A percentile compares a stretch with the other conserved stretches of the same genome.
phyloP scores from a whole-genome alignment of 1,140 invertebrate genomes.

The Hesperophylax magnus region DNA sequence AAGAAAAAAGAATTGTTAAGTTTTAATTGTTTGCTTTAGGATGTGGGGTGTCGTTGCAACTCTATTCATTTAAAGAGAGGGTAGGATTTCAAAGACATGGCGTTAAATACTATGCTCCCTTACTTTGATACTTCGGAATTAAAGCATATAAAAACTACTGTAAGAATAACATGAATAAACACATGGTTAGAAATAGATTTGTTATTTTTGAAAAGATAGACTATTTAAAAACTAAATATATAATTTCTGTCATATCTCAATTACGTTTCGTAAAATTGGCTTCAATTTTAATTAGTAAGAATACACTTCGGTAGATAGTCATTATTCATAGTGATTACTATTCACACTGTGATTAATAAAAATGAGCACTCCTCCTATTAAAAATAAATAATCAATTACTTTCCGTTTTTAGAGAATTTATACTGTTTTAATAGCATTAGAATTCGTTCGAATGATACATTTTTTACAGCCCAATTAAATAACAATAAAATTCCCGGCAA shows the following conservation, averaged over 20 bases:
- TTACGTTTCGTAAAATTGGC: too few relatives aligned
- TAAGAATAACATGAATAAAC: background rate
- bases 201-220: too few relatives aligned
- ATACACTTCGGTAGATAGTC: background rate
- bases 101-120: background rate
- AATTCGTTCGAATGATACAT: constrained; percentile 11
- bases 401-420: background rate
- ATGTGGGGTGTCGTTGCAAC: background rate
- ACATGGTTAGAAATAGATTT: background rate
- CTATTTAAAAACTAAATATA: too few relatives aligned
- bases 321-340: background rate
- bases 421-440: background rate
- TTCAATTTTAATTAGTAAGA: too few relatives aligned
- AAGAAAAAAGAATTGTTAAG: constrained; percentile 6
- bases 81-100: background rate
- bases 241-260: too few relatives aligned
- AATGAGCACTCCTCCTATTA: background rate
- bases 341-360: background rate
- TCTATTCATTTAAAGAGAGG: background rate
- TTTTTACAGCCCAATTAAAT: constrained; percentile 39
- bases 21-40: constrained; percentile 26
- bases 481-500: constrained; percentile 42
- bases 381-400: constrained; percentile 1
- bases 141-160: background rate
- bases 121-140: background rate